A percentile compares a stretch with the other conserved stretches of the same genome.
These are phyloP conservation scores for Kryphioiulus occultus DNA, from an alignment of 2,888 invertebrate genomes.

Conservation along the genomic window DNA sequence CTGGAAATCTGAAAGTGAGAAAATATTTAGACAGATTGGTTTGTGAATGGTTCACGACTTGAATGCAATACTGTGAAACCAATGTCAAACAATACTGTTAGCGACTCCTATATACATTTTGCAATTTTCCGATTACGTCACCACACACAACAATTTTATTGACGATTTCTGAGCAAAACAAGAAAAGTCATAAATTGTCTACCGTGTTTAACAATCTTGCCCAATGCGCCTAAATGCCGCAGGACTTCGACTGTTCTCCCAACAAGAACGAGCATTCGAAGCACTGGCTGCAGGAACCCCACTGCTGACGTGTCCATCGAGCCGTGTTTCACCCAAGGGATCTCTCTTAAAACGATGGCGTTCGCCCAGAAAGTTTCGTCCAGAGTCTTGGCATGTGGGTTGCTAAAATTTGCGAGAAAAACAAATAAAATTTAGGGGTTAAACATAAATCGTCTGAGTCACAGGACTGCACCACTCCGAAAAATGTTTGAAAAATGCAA, in stretches of 20 bases:
- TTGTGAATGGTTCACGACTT: too few species aligned
- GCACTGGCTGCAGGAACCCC: neutral
- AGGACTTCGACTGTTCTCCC: constrained; percentile 44
- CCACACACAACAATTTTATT: too few species aligned
- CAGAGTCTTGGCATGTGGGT: neutral
- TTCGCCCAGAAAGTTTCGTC: constrained; percentile 44
- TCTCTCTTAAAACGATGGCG: neutral
- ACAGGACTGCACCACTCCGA: too few species aligned
- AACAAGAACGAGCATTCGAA: neutral
- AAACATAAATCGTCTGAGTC: too few species aligned
- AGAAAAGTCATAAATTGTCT: neutral
- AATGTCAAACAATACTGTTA: too few species aligned
- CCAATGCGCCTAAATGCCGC: neutral
- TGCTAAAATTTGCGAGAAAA: constrained; percentile 35
- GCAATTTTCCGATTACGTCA: too few species aligned
- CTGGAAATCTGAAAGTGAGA: neutral
- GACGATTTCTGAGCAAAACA: too few species aligned
- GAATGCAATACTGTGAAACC: too few species aligned
- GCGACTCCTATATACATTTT: too few species aligned
- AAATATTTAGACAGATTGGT: too few species aligned
- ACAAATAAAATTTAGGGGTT: neutral
- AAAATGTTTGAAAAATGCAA: too few species aligned
- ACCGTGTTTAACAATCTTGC: neutral
- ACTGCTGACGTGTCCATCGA: neutral
- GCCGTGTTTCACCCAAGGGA: neutral